These are phyloP conservation scores for Scaptomyza tumidula DNA, from an alignment of 2,888 invertebrate genomes.

Conservation along the genomic window DNA sequence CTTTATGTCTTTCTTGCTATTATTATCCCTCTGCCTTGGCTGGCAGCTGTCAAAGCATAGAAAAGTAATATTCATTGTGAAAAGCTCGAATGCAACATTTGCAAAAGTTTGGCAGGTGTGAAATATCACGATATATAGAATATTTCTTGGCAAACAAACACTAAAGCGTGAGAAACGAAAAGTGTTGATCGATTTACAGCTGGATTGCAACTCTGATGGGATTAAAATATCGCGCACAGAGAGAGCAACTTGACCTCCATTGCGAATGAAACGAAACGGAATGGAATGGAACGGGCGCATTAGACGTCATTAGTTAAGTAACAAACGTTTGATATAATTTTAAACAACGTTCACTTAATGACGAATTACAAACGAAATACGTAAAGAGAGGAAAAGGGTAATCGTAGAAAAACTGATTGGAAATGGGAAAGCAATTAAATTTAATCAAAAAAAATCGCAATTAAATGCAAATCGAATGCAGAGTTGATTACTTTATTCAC, in stretches of 20 bases:
- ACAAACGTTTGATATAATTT: conserved; percentile 38
- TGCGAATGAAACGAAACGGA: conserved; percentile 1
- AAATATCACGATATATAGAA: conserved; percentile 52
- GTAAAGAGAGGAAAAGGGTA: not conserved
- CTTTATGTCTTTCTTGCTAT: conserved; percentile 11
- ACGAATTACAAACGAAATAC: conserved; percentile 21
- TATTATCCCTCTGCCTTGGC: conserved; percentile 23
- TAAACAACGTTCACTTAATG: conserved; percentile 48
- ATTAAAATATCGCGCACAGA: conserved; percentile 27
- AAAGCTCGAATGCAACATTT: conserved; percentile 54
- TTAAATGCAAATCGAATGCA: not conserved
- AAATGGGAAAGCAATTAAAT: not conserved
- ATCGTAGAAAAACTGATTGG: too few species aligned
- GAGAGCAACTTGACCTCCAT: conserved; percentile 31
- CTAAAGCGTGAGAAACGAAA: conserved; percentile 27
- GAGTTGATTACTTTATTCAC: not conserved
- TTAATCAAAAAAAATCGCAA: not conserved
- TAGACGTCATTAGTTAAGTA: conserved; percentile 9
- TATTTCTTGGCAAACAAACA: too few species aligned
- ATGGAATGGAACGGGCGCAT: conserved; percentile 19
- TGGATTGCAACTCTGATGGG: conserved; percentile 25
- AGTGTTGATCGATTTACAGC: conserved; percentile 54
- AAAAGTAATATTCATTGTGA: conserved; percentile 33
- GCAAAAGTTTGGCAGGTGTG: conserved; percentile 51
- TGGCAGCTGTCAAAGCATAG: conserved; percentile 38